phyloP scores from a whole-genome alignment of 2,113 vertebrate species.

The Xyliphius kryptos region DNA sequence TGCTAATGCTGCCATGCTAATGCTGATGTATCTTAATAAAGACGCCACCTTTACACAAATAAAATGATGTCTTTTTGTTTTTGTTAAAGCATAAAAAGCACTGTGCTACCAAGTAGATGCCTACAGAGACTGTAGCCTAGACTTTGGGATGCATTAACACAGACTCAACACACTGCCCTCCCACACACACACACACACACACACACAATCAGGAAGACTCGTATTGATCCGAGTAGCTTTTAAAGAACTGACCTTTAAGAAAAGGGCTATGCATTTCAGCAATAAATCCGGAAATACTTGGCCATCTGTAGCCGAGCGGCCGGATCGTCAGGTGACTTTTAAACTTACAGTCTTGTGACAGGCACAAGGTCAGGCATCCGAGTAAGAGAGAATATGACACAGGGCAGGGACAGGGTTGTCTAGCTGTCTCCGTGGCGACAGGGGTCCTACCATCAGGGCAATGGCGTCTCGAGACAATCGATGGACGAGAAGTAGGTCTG shows the following conservation, averaged over 20 bases:
- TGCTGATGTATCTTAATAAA: too few species aligned
- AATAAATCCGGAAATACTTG: conserved; percentile 90
- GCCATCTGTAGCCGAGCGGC: conserved; percentile 75
- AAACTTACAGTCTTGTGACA: conserved; percentile 77
- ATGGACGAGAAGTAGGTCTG: conserved; percentile 30
- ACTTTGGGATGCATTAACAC: conserved; percentile 20
- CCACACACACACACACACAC: too few species aligned
- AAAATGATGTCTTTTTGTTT: too few species aligned
- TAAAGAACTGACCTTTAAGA: conserved; percentile 81
- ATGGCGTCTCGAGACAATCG: conserved; percentile 56
- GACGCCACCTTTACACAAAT: too few species aligned
- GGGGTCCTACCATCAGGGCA: conserved; percentile 54
- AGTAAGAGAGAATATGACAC: conserved; percentile 62
- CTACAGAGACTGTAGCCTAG: neutral
- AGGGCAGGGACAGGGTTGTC: conserved; percentile 47
- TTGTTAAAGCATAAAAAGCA: neutral
- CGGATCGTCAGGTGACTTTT: conserved; percentile 67
- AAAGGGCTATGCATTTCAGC: conserved; percentile 72
- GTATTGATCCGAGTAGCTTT: conserved; percentile 76
- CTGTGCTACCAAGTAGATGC: neutral
- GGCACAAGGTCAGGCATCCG: conserved; percentile 64
- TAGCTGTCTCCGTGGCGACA: conserved; percentile 64
- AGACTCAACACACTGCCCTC: conserved; percentile 41
- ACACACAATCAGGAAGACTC: conserved; percentile 63
- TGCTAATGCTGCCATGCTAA: too few species aligned